phyloP scores from a whole-genome alignment of 2,797 vertebrate species.

The Adelosebastes latens region DNA sequence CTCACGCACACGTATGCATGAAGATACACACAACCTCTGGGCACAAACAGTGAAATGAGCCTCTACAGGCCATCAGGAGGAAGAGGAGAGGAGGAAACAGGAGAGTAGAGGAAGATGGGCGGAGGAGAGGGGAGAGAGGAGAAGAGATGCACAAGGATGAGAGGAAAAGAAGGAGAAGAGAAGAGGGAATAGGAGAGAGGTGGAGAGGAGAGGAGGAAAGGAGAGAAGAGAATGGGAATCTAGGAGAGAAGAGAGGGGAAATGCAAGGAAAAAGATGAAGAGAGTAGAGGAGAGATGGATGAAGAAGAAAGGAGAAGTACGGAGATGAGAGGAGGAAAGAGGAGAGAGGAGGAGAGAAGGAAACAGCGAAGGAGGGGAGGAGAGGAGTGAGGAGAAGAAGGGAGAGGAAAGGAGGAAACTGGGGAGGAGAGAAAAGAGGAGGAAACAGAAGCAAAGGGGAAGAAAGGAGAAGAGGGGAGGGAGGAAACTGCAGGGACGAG shows the following conservation, averaged over 20 bases:
- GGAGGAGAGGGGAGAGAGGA: neutral
- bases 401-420: neutral
- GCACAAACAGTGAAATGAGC: constrained; percentile 21
- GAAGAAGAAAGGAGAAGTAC: neutral
- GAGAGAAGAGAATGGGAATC: neutral
- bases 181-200: neutral
- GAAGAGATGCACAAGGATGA: no score
- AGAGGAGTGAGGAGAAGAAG: neutral
- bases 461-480: constrained; percentile 1
- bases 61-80: neutral
- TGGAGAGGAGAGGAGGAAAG: neutral
- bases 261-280: neutral
- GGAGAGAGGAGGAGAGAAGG: neutral
- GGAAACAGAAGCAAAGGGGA: neutral
- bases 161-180: neutral
- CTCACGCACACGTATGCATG: neutral
- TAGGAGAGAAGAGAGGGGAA: constrained; percentile 21
- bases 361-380: neutral
- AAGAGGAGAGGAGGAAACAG: neutral
- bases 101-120: neutral
- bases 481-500: neutral
- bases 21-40: constrained; percentile 21
- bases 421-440: neutral
- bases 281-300: neutral
- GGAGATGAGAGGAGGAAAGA: neutral